A percentile compares a stretch with the other conserved stretches of the same genome.
Evolutionary conservation across 1,140 invertebrate genomes (phyloP).

Genomic region (Penaeus vannamei): DNA sequence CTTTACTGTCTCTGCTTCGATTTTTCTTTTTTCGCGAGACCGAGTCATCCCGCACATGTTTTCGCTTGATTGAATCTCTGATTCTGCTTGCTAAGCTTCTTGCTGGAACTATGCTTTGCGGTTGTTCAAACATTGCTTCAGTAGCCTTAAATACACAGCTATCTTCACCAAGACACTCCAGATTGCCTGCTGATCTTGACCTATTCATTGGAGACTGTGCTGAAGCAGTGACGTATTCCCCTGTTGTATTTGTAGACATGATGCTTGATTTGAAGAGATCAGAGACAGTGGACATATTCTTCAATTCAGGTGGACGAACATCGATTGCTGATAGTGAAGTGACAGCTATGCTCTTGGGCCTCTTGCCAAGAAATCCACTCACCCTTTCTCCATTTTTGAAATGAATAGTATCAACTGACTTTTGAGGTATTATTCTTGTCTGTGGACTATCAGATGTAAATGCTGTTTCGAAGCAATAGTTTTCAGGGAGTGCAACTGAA

Average conservation of each 20-base stretch:
- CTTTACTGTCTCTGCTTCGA: not conserved
- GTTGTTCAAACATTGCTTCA: not conserved
- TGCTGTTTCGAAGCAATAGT: constrained; percentile 72
- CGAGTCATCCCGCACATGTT: constrained; percentile 37
- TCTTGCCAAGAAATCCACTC: not conserved
- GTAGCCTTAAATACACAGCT: not conserved
- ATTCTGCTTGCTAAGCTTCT: constrained; percentile 50
- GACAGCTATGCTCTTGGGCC: constrained; percentile 63
- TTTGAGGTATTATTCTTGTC: constrained; percentile 70
- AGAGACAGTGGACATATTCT: constrained; percentile 25
- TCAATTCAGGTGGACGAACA: constrained; percentile 17
- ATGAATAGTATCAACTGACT: constrained; percentile 69
- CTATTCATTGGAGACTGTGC: constrained; percentile 48
- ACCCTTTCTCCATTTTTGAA: constrained; percentile 40
- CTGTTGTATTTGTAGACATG: constrained; percentile 35
- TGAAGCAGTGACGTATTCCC: constrained; percentile 38
- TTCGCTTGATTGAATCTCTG: constrained; percentile 61
- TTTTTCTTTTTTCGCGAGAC: constrained; percentile 20
- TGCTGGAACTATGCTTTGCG: not conserved
- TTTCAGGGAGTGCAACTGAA: constrained; percentile 63
- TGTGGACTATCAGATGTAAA: constrained; percentile 71
- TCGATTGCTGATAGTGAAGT: constrained; percentile 35
- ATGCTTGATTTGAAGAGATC: constrained; percentile 44
- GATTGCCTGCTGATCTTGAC: constrained; percentile 60
- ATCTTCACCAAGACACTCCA: constrained; percentile 28